Evolutionary conservation across 2,113 vertebrate species (phyloP).

Genomic region (Notarius quadriscutis): DNA sequence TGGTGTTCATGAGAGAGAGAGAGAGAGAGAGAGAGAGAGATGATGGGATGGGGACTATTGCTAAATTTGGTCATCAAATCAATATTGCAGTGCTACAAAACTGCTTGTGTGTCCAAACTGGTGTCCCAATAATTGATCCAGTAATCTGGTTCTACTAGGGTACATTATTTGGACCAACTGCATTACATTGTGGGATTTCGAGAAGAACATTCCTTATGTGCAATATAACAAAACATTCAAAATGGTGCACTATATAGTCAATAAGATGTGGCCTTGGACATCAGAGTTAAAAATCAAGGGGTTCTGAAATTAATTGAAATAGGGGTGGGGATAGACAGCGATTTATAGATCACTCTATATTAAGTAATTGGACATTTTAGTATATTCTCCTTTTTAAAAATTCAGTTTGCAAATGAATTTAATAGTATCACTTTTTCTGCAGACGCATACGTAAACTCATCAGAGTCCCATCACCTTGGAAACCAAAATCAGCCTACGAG

Average conservation of each 20-base stretch:
- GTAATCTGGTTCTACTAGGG: background rate
- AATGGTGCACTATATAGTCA: background rate
- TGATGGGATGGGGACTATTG: background rate
- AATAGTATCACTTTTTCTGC: background rate
- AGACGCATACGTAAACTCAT: slow-evolving; percentile 9
- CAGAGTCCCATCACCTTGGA: slow-evolving; percentile 49
- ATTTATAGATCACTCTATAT: background rate
- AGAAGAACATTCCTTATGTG: background rate
- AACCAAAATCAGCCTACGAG: slow-evolving; percentile 46
- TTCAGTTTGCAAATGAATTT: background rate
- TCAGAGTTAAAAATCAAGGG: background rate
- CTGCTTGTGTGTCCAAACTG: background rate
- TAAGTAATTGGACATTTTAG: background rate
- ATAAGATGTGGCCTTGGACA: background rate
- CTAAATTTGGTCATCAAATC: background rate
- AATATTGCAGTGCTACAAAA: background rate
- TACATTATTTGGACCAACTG: background rate
- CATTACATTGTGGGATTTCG: too few species aligned
- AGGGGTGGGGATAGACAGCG: background rate
- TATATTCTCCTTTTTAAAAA: background rate
- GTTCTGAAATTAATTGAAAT: background rate
- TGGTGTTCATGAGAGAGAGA: slow-evolving; percentile 41
- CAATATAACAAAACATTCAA: background rate
- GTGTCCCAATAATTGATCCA: background rate
- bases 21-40: slow-evolving; percentile 9